A percentile compares a stretch with the other conserved stretches of the same genome.
Evolutionary conservation across 1,140 invertebrate species (phyloP).

Genomic region (Metaphire vulgaris): DNA sequence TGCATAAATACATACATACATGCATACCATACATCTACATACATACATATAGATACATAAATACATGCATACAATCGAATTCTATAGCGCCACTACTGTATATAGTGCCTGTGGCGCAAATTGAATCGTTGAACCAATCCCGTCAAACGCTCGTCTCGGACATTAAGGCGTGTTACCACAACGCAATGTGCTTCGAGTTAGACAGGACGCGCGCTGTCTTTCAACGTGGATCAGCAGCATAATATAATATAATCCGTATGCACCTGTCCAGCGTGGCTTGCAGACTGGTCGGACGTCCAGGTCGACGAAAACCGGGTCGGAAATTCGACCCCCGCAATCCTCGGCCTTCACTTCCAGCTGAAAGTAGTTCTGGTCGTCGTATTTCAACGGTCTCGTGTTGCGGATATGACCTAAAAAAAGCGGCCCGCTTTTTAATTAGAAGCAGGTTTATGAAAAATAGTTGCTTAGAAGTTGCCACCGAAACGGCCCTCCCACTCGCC

Average conservation of each 20-base stretch:
- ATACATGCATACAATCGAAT: not conserved
- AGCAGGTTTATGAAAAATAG: not conserved
- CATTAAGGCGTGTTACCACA: not conserved
- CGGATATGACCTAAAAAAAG: conserved; percentile 64
- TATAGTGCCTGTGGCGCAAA: too few relatives aligned
- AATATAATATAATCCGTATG: too few relatives aligned
- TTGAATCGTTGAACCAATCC: not conserved
- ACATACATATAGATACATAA: not conserved
- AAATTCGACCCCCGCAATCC: conserved; percentile 85
- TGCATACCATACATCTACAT: not conserved
- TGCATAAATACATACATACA: not conserved
- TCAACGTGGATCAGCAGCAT: too few relatives aligned
- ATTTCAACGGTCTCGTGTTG: conserved; percentile 84
- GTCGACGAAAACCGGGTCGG: conserved; percentile 82
- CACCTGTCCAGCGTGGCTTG: conserved; percentile 69
- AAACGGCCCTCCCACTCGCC: too few relatives aligned
- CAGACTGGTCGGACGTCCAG: conserved; percentile 77
- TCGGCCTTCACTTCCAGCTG: conserved; percentile 86
- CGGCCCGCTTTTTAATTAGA: not conserved
- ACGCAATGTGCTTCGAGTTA: not conserved
- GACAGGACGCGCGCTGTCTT: too few relatives aligned
- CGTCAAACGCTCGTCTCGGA: not conserved
- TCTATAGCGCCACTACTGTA: not conserved
- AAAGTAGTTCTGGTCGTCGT: conserved; percentile 84
- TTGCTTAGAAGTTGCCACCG: not conserved